These are phyloP conservation scores for Numenius phaeopus DNA, from an alignment of 2,797 vertebrate genomes.

Conservation along the genomic window DNA sequence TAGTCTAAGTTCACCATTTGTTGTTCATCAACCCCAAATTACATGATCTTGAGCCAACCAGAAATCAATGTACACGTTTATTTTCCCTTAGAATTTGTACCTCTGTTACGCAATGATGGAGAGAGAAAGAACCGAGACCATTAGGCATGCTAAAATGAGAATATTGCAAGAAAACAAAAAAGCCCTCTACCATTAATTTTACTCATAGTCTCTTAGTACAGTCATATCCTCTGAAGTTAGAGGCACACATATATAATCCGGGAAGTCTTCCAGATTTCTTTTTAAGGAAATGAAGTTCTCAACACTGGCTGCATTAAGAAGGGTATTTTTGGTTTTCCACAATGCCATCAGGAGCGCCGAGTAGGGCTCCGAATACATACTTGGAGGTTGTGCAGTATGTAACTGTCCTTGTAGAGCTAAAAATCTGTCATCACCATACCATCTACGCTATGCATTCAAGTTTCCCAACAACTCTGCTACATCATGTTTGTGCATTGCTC, in stretches of 20 bases:
- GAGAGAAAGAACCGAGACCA: neutral
- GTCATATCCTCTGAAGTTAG: neutral
- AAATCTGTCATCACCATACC: neutral
- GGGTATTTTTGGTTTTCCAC: constrained; percentile 18
- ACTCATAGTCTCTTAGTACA: neutral
- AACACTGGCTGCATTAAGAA: neutral
- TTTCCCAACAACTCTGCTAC: neutral
- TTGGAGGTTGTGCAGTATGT: neutral
- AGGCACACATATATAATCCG: neutral
- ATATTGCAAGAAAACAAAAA: neutral
- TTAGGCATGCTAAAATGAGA: neutral
- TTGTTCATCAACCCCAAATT: neutral
- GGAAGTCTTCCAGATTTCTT: constrained; percentile 33
- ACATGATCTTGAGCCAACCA: neutral
- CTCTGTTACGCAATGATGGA: rapidly evolving
- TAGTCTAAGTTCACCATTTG: neutral
- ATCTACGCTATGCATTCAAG: neutral
- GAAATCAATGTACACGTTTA: neutral
- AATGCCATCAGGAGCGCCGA: neutral
- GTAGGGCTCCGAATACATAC: neutral
- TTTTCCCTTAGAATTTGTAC: constrained; percentile 6
- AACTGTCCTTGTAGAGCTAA: neutral
- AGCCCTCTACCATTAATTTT: neutral
- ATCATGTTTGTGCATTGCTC: neutral
- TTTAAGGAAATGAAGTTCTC: constrained; percentile 32